These are phyloP conservation scores for Indri indri DNA, from an alignment of 2,113 vertebrate species.

Conservation along the genomic window DNA sequence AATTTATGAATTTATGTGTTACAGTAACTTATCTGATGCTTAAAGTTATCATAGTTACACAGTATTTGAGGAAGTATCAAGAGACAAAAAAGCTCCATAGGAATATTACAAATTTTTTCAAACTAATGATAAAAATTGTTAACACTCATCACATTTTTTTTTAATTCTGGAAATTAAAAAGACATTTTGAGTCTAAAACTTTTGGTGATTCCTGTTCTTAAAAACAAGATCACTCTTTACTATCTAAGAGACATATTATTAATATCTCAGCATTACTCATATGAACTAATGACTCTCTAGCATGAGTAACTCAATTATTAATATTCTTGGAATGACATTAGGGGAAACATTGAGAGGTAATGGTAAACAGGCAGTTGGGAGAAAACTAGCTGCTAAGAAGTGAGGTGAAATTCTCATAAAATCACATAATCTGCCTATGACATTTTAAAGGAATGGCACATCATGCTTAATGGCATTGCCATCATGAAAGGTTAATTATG, in stretches of 20 bases:
- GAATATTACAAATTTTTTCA: background rate
- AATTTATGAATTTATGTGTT: background rate
- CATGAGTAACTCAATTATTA: background rate
- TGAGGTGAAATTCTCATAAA: background rate
- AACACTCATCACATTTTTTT: background rate
- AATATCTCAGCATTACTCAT: background rate
- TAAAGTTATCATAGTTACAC: background rate
- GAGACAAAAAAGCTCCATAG: background rate
- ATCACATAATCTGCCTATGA: background rate
- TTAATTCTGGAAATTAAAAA: slow-evolving; percentile 16
- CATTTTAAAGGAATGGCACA: background rate
- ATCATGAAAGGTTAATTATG: background rate
- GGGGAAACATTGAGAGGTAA: background rate
- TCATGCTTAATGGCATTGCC: background rate
- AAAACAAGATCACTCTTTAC: background rate
- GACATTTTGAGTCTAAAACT: background rate
- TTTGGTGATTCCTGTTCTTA: background rate
- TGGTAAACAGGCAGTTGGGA: background rate
- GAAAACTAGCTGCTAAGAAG: background rate
- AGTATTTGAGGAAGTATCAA: background rate
- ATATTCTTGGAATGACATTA: slow-evolving; percentile 3
- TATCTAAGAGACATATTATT: background rate
- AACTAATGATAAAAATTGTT: background rate
- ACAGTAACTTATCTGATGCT: background rate
- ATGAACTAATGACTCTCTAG: background rate